Base-by-base conservation (phyloP, 2,113 vertebrate species). In the Spilogale gracilis region DNA sequence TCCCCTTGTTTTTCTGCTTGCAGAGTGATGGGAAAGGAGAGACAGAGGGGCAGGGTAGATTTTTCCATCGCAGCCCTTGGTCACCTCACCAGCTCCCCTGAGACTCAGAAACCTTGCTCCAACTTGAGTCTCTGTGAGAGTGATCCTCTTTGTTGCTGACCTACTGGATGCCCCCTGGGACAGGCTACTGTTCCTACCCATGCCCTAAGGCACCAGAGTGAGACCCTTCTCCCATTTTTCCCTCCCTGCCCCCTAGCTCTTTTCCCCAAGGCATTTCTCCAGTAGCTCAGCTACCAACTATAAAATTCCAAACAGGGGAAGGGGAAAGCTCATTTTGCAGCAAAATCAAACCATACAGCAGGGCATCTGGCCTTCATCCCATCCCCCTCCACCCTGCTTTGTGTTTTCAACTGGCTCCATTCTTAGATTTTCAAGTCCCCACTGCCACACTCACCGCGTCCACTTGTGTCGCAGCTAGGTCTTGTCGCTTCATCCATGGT, bases 241-340 rank as follows among this genome's bases (percentile, higher is more conserved):
- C 30, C 32, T 82, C 48, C 84, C 0, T 16, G 1, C 60, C 23
- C 9, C 60, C 9, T 23, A 78, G 30, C 16, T 81, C 14, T 74
- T 81, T 88, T 16, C 25, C 61, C 54, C 48, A 48, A n/a, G 50
- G 18, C 54, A 27, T 58, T 67, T 43, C 50, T 93, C 25, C 17
- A 52, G 1, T 45, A 91, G n/a, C 58, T 86, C 60, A 78, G 23
- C 74, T 87, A 54, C 48, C 60, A 96, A 56, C 32, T 84, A 10
- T 61, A 71, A 83, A 50, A 48, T 83, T 50, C 50, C 84, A 94
- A 58, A 45, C 3, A 9, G 13, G 6, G 38, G 67, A 38, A 45
- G 3, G 12, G 48, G 32, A 83, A 89, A 43, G 14, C 73, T 63
- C 58, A 69, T 90, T 94, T 90, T 93, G 94, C 94, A 87, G 54